Evolutionary conservation across 53 echinoderm and acorn worm species (phyloP).

Genomic region (Astropecten irregularis): DNA sequence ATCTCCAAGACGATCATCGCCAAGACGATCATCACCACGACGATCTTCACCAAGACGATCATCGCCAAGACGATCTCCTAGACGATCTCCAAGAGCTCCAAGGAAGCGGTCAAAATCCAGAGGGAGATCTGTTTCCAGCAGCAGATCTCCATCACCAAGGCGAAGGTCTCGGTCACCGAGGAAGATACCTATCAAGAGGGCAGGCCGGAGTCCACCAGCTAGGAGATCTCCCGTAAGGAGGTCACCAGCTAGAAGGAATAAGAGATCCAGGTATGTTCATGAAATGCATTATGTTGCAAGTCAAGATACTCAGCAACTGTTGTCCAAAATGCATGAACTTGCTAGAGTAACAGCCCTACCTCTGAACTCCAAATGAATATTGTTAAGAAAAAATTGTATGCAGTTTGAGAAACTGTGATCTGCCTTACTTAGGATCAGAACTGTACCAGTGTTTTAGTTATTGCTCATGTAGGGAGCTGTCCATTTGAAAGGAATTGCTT

Average conservation of each 20-base stretch:
- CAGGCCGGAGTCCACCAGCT: not conserved
- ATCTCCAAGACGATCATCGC: not conserved
- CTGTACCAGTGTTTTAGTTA: too few species aligned
- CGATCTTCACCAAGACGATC: not conserved
- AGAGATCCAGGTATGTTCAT: conserved; percentile 29
- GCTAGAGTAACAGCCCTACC: too few species aligned
- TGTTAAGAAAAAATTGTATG: too few species aligned
- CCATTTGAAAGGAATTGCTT: too few species aligned
- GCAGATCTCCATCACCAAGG: conserved; percentile 27
- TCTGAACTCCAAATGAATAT: too few species aligned
- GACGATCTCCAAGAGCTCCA: conserved; percentile 30
- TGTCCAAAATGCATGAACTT: too few species aligned
- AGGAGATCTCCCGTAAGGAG: conserved; percentile 6
- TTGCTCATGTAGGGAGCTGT: too few species aligned
- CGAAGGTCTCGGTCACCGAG: not conserved
- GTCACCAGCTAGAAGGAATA: conserved; percentile 10
- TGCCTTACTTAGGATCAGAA: too few species aligned
- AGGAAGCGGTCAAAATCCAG: conserved; percentile 46
- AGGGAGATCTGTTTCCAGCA: conserved; percentile 17
- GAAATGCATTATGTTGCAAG: too few species aligned
- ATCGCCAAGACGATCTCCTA: conserved; percentile 6
- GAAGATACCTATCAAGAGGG: not conserved
- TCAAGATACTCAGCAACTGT: too few species aligned
- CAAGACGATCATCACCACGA: too few species aligned
- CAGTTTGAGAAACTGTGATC: too few species aligned